These are phyloP conservation scores for Saimiri boliviensis DNA, from an alignment of 2,113 vertebrate species.

Conservation along the genomic window DNA sequence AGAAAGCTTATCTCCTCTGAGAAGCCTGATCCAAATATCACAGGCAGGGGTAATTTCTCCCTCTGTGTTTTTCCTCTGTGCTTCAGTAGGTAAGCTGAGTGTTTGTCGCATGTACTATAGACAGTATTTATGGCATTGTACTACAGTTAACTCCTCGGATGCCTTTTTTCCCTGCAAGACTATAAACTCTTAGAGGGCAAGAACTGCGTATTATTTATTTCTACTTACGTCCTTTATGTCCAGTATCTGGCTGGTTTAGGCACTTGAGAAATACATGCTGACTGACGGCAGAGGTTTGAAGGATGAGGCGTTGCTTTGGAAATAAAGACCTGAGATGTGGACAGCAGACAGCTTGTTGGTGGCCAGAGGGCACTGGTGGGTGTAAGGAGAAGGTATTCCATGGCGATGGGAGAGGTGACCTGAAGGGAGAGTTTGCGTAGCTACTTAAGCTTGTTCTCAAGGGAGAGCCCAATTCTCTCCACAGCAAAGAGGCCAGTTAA, in stretches of 20 bases:
- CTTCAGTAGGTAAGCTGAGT: not conserved
- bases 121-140: not conserved
- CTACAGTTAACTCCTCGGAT: not conserved
- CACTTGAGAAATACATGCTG: not conserved
- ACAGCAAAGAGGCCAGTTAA: not conserved
- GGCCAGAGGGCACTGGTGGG: not conserved
- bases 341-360: not conserved
- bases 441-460: not conserved
- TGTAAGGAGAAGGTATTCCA: not conserved
- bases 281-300: not conserved
- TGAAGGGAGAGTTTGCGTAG: too few relatives aligned
- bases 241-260: not conserved
- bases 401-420: too few relatives aligned
- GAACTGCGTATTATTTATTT: not conserved
- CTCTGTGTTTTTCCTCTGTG: not conserved
- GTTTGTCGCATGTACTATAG: not conserved
- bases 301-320: not conserved
- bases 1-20: not conserved
- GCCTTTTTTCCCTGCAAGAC: rapidly evolving
- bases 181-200: not conserved
- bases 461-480: not conserved
- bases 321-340: not conserved
- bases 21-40: not conserved
- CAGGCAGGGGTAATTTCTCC: not conserved
- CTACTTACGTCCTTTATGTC: not conserved